phyloP scores from a whole-genome alignment of 1,140 invertebrate species.

The Aphidius gifuensis region DNA sequence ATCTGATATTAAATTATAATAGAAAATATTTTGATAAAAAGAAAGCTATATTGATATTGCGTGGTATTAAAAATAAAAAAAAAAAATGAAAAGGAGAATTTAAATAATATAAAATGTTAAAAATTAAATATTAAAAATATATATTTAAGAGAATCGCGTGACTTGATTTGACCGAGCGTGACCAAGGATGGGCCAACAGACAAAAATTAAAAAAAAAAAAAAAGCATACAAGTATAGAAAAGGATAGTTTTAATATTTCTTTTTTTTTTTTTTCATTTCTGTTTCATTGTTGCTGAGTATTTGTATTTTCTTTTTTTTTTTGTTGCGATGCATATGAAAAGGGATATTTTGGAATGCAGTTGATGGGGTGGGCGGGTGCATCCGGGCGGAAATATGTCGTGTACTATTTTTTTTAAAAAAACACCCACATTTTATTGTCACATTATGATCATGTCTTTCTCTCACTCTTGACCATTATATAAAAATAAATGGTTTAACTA shows the following conservation, averaged over 20 bases:
- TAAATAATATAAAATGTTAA: slow-evolving; percentile 17
- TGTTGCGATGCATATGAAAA: background rate
- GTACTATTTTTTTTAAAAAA: slow-evolving; percentile 1
- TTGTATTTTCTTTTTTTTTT: slow-evolving; percentile 1
- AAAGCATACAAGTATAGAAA: slow-evolving; percentile 2
- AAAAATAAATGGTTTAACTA: slow-evolving; percentile 17
- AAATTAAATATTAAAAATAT: slow-evolving; percentile 20
- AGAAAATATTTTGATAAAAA: slow-evolving; percentile 9
- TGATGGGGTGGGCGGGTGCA: slow-evolving; percentile 29
- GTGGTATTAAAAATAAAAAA: no score
- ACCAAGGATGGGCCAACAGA: slow-evolving; percentile 11
- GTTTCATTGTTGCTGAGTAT: background rate
- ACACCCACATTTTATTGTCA: background rate
- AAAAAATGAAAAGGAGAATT: slow-evolving; percentile 11
- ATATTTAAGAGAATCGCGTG: slow-evolving; percentile 18
- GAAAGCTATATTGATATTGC: slow-evolving; percentile 2
- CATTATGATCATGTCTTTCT: background rate
- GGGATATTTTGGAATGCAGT: background rate
- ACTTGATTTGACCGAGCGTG: slow-evolving; percentile 17
- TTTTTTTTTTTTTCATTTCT: background rate
- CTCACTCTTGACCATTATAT: background rate
- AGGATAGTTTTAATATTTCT: slow-evolving; percentile 9
- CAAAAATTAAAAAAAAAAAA: slow-evolving; percentile 16
- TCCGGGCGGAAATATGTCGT: slow-evolving; percentile 41
- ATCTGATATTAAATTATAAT: slow-evolving; percentile 1